These are phyloP conservation scores for Protobothrops flavoviridis DNA, from an alignment of 2,113 vertebrate species.

Conservation along the genomic window DNA sequence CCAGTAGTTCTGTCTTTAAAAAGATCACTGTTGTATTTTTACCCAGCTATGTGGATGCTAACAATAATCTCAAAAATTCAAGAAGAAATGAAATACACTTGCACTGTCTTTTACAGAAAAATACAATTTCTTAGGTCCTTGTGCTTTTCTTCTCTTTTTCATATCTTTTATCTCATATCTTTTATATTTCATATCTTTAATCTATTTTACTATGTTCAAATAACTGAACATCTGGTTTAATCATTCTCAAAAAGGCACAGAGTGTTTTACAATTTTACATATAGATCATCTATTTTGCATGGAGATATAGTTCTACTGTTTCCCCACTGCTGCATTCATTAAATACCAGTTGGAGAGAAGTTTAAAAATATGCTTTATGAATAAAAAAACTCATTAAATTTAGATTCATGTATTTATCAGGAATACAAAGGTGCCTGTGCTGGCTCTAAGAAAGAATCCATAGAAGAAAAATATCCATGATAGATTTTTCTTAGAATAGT, in stretches of 20 bases:
- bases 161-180: constrained; percentile 40
- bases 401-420: neutral
- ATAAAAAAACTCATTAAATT: neutral
- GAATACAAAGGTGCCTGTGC: neutral
- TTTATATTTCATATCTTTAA: constrained; percentile 10
- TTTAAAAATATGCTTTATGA: neutral
- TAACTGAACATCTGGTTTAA: neutral
- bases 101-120: constrained; percentile 41
- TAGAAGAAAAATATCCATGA: neutral
- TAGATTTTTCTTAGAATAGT: neutral
- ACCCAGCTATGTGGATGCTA: constrained; percentile 45
- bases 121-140: constrained; percentile 48
- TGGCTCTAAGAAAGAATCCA: neutral
- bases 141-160: constrained; percentile 32
- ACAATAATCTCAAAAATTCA: constrained; percentile 49
- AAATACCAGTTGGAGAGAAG: neutral
- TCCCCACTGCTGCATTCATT: neutral
- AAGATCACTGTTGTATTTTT: constrained; percentile 34
- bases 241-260: neutral
- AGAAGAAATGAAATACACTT: constrained; percentile 51
- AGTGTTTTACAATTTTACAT: neutral
- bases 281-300: neutral
- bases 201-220: constrained; percentile 35
- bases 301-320: neutral
- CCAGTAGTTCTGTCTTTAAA: neutral